phyloP scores from a whole-genome alignment of 2,888 invertebrate species.

The Lochmaea crataegi region DNA sequence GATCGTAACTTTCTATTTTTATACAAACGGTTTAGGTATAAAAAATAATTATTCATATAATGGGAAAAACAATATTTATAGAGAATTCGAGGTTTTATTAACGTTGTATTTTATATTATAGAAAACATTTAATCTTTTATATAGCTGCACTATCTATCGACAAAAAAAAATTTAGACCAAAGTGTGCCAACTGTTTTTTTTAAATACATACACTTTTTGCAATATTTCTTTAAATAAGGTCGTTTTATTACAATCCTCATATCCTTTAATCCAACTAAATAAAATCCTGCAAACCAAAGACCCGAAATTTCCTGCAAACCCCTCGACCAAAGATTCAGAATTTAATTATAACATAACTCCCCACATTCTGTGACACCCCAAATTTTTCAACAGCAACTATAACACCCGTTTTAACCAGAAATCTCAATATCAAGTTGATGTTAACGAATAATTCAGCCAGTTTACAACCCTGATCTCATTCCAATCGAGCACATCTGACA shows the following conservation, averaged over 20 bases:
- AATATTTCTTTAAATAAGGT: constrained; percentile 12
- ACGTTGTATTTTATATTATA: constrained; percentile 9
- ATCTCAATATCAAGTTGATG: too few species aligned
- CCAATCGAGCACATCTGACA: too few species aligned
- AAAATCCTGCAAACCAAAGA: too few species aligned
- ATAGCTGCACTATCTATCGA: constrained; percentile 9
- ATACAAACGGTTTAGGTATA: constrained; percentile 26
- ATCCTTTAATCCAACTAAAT: background rate
- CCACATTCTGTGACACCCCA: too few species aligned
- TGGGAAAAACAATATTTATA: constrained; percentile 4
- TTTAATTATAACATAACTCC: too few species aligned
- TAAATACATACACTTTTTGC: constrained; percentile 29
- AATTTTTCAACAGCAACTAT: too few species aligned
- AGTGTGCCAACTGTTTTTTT: constrained; percentile 15
- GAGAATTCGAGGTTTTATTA: constrained; percentile 7
- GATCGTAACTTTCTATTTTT: constrained; percentile 16
- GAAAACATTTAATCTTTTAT: constrained; percentile 13
- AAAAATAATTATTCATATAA: constrained; percentile 4
- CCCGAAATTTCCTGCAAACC: too few species aligned
- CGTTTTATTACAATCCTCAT: background rate
- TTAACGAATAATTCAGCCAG: too few species aligned
- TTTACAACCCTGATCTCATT: too few species aligned
- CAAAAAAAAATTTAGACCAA: constrained; percentile 13
- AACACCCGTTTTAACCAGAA: too few species aligned
- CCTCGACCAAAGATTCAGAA: too few species aligned